Base-by-base conservation (phyloP, 2,797 vertebrate genomes). In the Somateria mollissima region DNA sequence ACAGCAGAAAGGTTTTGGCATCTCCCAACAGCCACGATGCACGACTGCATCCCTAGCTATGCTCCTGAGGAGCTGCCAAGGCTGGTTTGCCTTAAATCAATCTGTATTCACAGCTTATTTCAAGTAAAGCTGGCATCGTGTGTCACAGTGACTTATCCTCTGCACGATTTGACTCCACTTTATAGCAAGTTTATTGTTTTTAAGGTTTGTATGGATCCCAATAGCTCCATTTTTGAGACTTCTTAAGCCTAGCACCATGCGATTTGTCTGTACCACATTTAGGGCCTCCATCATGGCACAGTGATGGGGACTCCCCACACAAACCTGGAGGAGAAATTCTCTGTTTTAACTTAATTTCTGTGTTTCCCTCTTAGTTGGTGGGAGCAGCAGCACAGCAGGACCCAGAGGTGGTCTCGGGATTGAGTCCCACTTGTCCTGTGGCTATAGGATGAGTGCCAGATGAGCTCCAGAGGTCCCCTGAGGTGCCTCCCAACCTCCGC, bases 1-100 rank as follows among this genome's bases (percentile, higher is more conserved):
- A 16, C 5, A 54, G 32, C 19, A 51, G 57, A 61, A 56, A 47
- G 27, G 32, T 11, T 7, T 5, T 14, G 7, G 36, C 6, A 13
- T 17, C 34, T 54, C 22, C 41, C n/a, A 36, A 32, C 0, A 2
- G 70, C 15, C 1, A 1, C 37, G 7, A 60, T 9, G 0, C 5
- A 28, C 60, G 27, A 34, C 2, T 22, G 47, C 12, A n/a, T 6
- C 53, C 81, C 62, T 13, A 72, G 5, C 51, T 19, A 8, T 4
- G 14, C 37, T 83, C 18, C 13, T 10, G 14, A 57, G 16, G 37
- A 43, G 30, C 17, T 32, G 37, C 17, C 49, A 71, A 14, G 49
- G 8, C 39, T 22, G 25, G 12, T 11, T 73, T 47, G 22, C 70
- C 36, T 77, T 60, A 61, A 60, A 80, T 73, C 28, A 56, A 24